These are phyloP conservation scores for Hydriomena furcata DNA, from an alignment of 2,888 invertebrate species.

Conservation along the genomic window DNA sequence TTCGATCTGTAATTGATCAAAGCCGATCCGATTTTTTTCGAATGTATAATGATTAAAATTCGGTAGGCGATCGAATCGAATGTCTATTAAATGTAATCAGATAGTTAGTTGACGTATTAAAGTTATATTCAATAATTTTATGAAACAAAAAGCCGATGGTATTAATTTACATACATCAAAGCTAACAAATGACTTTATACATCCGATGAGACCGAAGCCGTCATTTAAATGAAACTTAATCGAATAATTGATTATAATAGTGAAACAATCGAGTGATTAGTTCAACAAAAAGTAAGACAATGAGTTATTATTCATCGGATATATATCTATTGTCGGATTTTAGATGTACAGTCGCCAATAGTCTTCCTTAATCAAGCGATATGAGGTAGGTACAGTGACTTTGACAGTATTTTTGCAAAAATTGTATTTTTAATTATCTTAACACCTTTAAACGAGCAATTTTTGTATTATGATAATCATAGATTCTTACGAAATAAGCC, in stretches of 20 bases:
- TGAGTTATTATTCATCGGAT: conserved; percentile 79
- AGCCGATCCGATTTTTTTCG: conserved; percentile 42
- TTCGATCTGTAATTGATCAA: conserved; percentile 37
- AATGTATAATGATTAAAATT: conserved; percentile 31
- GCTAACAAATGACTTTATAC: conserved; percentile 67
- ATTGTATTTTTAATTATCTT: too few species aligned
- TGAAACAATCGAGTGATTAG: conserved; percentile 83
- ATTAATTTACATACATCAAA: conserved; percentile 48
- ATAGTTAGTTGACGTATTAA: conserved; percentile 47
- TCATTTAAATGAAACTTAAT: conserved; percentile 77
- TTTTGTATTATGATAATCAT: too few species aligned
- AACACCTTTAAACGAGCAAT: too few species aligned
- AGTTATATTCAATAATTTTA: conserved; percentile 46
- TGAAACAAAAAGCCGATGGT: conserved; percentile 49
- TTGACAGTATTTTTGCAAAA: too few species aligned
- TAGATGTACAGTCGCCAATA: conserved; percentile 37
- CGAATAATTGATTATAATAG: conserved; percentile 81
- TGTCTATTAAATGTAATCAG: conserved; percentile 41
- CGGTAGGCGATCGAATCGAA: conserved; percentile 40
- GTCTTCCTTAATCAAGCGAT: too few species aligned
- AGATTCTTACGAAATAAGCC: too few species aligned
- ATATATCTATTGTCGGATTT: conserved; percentile 71
- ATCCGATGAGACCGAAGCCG: conserved; percentile 66
- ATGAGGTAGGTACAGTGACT: too few species aligned
- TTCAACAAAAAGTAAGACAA: conserved; percentile 81